Base-by-base conservation (phyloP, 2,797 vertebrate genomes). In the Gastrophryne carolinensis region DNA sequence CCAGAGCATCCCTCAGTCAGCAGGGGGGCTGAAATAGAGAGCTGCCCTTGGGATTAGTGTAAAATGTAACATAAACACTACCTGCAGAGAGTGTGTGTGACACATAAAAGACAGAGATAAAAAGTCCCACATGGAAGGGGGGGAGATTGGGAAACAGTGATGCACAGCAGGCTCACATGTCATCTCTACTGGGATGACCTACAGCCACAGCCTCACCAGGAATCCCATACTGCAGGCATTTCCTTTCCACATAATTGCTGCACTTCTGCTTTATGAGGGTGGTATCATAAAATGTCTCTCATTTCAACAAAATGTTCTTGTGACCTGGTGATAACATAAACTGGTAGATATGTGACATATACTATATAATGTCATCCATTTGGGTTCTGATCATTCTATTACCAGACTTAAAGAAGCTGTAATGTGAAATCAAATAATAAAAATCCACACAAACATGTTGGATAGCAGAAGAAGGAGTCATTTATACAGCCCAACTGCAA, bases 61-160 rank as follows among this genome's bases (percentile, higher is more conserved):
- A 60, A 75, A 80, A 79, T 57, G 72, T 53, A 80, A 75, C 47
- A 72, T 67, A 75, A 79, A 80, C 76, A 80, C 13, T 26, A 67
- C 66, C 76, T 79, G 72, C 65, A 34, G 79, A 73, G 79, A 70
- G 30, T 57, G 63, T 72, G 70, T 68, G 67, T 54, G 72, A 69
- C 39, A 80, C 60, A 80, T 61, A 69, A 64, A 73, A 71, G 74
- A 50, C 60, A 30, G n/a, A 73, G 29, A 54, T 15, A 70, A 73
- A 58, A 80, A 63, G 53, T 64, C 61, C 53, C 79, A 53, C 54
- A 60, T 77, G 64, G 44, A 56, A 61, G 29, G 57, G 23, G 54
- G 24, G 44, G 44, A n/a, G n/a, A 52, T 44, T 73, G 79, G 19
- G 19, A 6, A 52, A 24, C 27, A 53, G 47, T 67, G 7, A 30